Evolutionary conservation across 2,888 invertebrate species (phyloP).

Genomic region (Dermolepida albohirtum): DNA sequence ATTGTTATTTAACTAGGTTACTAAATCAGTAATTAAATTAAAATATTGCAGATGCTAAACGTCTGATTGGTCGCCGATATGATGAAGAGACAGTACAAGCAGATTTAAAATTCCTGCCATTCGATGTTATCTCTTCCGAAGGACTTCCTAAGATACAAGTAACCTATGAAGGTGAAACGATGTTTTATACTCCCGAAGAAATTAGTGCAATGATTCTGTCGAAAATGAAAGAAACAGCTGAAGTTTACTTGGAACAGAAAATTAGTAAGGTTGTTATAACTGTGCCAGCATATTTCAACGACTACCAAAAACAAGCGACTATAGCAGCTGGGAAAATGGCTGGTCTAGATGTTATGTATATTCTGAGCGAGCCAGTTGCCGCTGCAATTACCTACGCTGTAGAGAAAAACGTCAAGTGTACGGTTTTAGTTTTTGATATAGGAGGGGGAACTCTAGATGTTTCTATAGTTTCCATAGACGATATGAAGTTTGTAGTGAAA

Average conservation of each 20-base stretch:
- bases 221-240: slow-evolving; percentile 47
- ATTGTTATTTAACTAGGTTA: no score
- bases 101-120: slow-evolving; percentile 48
- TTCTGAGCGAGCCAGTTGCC: slow-evolving; percentile 53
- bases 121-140: slow-evolving; percentile 45
- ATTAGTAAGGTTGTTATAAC: slow-evolving; percentile 52
- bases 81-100: slow-evolving; percentile 49
- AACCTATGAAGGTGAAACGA: slow-evolving; percentile 26
- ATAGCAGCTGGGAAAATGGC: slow-evolving; percentile 51
- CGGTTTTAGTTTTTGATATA: slow-evolving; percentile 51
- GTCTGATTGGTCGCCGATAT: slow-evolving; percentile 52
- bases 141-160: slow-evolving; percentile 47
- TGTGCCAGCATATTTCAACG: slow-evolving; percentile 55
- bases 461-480: slow-evolving; percentile 47
- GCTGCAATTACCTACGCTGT: slow-evolving; percentile 51
- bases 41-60: slow-evolving; percentile 51
- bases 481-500: slow-evolving; percentile 46
- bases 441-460: slow-evolving; percentile 55
- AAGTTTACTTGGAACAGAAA: slow-evolving; percentile 42
- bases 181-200: slow-evolving; percentile 47
- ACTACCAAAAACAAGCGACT: slow-evolving; percentile 52
- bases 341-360: slow-evolving; percentile 49
- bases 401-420: slow-evolving; percentile 43
- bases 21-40: neutral
- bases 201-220: slow-evolving; percentile 48